Conservation (phyloP, 2,797 vertebrate genomes). For the Euphonia xanthogaster region DNA sequence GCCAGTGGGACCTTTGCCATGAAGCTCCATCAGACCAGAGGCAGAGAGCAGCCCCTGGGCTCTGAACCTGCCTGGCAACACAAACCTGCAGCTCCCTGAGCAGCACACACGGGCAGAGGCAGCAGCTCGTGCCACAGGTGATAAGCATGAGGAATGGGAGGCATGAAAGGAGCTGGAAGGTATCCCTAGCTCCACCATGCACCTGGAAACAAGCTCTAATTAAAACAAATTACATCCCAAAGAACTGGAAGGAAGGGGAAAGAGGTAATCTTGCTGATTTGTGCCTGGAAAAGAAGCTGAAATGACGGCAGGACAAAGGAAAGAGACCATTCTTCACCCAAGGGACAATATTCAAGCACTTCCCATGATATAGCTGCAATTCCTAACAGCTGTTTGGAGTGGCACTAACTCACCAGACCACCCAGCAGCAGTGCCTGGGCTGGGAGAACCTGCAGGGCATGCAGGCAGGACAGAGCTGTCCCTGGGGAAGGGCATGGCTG, state of each 20-base stretch:
- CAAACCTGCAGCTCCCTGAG: not conserved
- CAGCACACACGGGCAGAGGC: not conserved
- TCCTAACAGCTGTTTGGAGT: not conserved
- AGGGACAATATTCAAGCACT: not conserved
- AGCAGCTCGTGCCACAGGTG: not conserved
- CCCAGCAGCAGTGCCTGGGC: not conserved
- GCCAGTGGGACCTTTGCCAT: not conserved
- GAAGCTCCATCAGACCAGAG: not conserved
- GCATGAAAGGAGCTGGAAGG: not conserved
- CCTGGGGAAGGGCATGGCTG: accelerated
- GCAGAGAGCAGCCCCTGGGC: not conserved
- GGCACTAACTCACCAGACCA: not conserved
- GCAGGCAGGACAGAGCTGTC: not conserved
- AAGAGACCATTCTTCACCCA: not conserved
- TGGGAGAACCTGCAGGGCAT: not conserved
- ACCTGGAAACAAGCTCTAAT: not conserved
- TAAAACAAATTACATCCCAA: not conserved
- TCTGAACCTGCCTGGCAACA: not conserved
- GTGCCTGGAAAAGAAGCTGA: not conserved
- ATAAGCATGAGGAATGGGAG: not conserved
- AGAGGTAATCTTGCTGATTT: not conserved
- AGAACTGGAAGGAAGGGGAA: not conserved
- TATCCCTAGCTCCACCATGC: not conserved
- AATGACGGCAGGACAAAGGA: not conserved
- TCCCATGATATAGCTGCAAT: not conserved